Evolutionary conservation across 2,113 vertebrate genomes (phyloP).

Genomic region (Tragulus kanchil): DNA sequence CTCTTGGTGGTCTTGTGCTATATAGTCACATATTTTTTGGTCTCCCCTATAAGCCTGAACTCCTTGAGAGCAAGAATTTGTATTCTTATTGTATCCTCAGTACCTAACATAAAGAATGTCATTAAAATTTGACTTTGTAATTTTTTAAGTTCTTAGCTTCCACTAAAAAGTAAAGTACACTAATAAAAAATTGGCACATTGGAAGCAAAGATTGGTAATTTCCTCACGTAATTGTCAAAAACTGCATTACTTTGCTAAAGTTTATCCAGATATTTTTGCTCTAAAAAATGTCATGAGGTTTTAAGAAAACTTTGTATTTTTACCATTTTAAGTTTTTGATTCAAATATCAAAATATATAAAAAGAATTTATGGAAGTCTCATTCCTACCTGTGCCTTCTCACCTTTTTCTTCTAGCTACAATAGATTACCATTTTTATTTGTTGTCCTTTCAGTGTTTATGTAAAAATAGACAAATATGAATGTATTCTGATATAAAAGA

Average conservation of each 20-base stretch:
- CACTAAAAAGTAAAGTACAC: background rate
- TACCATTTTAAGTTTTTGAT: background rate
- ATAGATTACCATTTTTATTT: background rate
- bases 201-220: background rate
- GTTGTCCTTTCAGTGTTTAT: background rate
- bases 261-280: slow-evolving; percentile 10
- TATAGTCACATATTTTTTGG: background rate
- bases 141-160: background rate
- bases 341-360: background rate
- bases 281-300: background rate
- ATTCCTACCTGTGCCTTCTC: background rate
- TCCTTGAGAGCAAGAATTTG: background rate
- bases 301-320: background rate
- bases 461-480: background rate
- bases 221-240: background rate
- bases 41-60: background rate
- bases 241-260: background rate
- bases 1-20: background rate
- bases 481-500: background rate
- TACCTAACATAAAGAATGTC: background rate
- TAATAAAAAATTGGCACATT: slow-evolving; percentile 3
- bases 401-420: background rate
- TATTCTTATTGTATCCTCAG: background rate
- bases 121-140: background rate
- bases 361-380: background rate